phyloP scores from a whole-genome alignment of 2,797 vertebrate genomes.

The Channa striata region DNA sequence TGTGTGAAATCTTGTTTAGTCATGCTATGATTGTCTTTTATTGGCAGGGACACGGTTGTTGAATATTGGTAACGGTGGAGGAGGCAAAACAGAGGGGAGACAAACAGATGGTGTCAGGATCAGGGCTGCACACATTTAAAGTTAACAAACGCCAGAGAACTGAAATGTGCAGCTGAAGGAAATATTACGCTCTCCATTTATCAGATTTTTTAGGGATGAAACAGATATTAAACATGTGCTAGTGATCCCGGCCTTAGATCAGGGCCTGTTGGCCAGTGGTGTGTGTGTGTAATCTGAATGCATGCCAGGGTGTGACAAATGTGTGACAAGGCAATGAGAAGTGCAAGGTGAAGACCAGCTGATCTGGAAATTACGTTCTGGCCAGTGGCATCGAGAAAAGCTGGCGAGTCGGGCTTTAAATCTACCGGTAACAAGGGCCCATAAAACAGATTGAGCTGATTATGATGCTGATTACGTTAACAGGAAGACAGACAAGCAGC shows the following conservation, averaged over 20 bases:
- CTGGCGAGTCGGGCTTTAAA: slow-evolving; percentile 47
- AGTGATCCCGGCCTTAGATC: slow-evolving; percentile 46
- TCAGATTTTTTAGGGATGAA: slow-evolving; percentile 29
- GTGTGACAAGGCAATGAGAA: slow-evolving; percentile 42
- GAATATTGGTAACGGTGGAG: slow-evolving; percentile 46
- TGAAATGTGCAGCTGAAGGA: not conserved
- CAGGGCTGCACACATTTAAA: slow-evolving; percentile 42
- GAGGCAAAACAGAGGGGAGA: slow-evolving; percentile 39
- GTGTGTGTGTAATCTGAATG: slow-evolving; percentile 39
- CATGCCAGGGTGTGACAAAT: slow-evolving; percentile 59
- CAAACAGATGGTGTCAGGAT: slow-evolving; percentile 60
- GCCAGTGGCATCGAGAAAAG: slow-evolving; percentile 42
- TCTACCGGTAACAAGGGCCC: slow-evolving; percentile 50
- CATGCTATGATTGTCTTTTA: slow-evolving; percentile 57
- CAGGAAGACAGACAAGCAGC: slow-evolving; percentile 53
- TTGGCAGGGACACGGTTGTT: slow-evolving; percentile 66
- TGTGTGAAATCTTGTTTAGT: slow-evolving; percentile 72
- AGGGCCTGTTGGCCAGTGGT: slow-evolving; percentile 50
- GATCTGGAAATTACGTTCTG: slow-evolving; percentile 49
- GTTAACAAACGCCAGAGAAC: slow-evolving; percentile 36
- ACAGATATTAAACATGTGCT: slow-evolving; percentile 45
- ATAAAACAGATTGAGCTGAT: slow-evolving; percentile 71
- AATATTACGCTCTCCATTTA: slow-evolving; percentile 32
- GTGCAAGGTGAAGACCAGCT: slow-evolving; percentile 64
- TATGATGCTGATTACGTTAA: slow-evolving; percentile 67